Conservation (phyloP, 2,888 invertebrate genomes). For the Gortyna flavago region DNA sequence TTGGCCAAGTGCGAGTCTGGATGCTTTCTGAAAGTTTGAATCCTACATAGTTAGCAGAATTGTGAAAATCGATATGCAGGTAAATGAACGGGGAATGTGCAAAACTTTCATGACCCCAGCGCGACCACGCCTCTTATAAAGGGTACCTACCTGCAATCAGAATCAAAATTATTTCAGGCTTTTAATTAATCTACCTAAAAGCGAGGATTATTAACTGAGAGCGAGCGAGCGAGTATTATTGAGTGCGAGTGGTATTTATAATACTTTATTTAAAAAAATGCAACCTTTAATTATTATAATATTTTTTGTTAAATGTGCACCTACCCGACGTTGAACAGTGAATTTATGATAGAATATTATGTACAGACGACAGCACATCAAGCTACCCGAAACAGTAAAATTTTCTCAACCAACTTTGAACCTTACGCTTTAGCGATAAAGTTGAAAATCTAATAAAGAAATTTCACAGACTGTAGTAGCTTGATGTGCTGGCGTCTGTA, state of each 20-base stretch:
- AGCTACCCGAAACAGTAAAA: no score
- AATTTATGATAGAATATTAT: constrained; percentile 17
- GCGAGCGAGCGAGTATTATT: no score
- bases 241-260: no score
- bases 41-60: neutral
- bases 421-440: no score
- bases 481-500: no score
- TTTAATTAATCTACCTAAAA: neutral
- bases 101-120: constrained; percentile 16
- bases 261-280: no score
- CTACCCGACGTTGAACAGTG: constrained; percentile 2
- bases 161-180: neutral
- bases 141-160: neutral
- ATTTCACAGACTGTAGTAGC: no score
- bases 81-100: constrained; percentile 18
- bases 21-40: neutral
- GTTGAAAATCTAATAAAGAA: no score
- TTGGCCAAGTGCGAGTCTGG: neutral
- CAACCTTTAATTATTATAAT: neutral
- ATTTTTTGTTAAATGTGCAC: neutral
- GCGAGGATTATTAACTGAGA: no score
- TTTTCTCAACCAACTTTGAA: no score
- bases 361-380: no score
- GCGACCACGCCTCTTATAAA: constrained; percentile 19
- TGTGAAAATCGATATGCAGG: constrained; percentile 15